A percentile compares a stretch with the other conserved stretches of the same genome.
These are phyloP conservation scores for Clusia tigrina DNA, from an alignment of 2,888 invertebrate species.

Conservation along the genomic window DNA sequence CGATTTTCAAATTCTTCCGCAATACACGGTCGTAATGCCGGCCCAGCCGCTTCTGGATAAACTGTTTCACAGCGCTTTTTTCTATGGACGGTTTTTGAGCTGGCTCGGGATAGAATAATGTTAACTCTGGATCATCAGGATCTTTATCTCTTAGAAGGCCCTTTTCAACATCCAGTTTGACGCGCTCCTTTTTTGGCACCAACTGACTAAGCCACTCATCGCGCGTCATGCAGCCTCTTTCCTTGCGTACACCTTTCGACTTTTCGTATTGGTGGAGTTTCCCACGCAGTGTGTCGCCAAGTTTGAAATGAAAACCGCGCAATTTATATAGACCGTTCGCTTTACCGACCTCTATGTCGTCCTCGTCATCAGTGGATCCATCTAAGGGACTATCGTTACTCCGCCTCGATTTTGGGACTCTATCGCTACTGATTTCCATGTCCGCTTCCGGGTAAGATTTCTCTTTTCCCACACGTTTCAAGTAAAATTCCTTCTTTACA, in stretches of 20 bases:
- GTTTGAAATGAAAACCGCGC: conserved; percentile 60
- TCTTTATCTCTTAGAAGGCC: conserved; percentile 45
- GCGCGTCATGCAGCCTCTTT: conserved; percentile 55
- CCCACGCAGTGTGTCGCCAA: conserved; percentile 54
- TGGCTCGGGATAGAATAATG: conserved; percentile 48
- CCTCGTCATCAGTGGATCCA: conserved; percentile 59
- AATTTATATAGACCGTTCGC: conserved; percentile 49
- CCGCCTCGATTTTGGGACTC: conserved; percentile 39
- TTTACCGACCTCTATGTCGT: conserved; percentile 55
- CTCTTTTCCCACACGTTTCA: conserved; percentile 41
- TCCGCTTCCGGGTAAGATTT: conserved; percentile 47
- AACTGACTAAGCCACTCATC: conserved; percentile 59
- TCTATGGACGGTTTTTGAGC: conserved; percentile 32
- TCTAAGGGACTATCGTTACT: conserved; percentile 44
- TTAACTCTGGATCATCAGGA: conserved; percentile 53
- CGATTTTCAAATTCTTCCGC: conserved; percentile 51
- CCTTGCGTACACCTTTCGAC: conserved; percentile 43
- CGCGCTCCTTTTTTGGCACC: conserved; percentile 48
- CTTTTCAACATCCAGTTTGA: conserved; percentile 50
- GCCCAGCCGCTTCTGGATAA: conserved; percentile 47
- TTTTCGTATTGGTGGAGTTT: conserved; percentile 50
- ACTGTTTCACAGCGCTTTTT: conserved; percentile 45
- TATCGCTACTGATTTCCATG: conserved; percentile 47
- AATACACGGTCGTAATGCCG: conserved; percentile 52
- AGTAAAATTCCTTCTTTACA: conserved; percentile 48